Base-by-base conservation (phyloP, 2,888 invertebrate species). In the Thumatha senex region DNA sequence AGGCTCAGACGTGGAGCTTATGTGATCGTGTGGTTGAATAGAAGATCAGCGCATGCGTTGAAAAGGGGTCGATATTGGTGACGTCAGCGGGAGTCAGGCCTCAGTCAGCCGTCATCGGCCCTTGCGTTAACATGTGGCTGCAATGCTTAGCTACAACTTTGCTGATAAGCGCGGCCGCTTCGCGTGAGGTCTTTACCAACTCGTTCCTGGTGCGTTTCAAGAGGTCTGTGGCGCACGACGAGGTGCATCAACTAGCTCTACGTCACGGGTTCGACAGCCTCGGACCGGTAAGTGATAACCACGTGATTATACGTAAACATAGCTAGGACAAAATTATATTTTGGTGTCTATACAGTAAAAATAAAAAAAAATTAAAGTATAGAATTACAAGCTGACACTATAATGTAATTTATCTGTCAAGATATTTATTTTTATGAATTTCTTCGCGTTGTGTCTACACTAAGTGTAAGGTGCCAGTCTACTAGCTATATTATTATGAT, bases 231-330 rank as follows among this genome's bases (percentile, higher is more conserved):
- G 95, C 95, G 52, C 94, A 93, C 68, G 93, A 94, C 14, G 93
- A 96, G 75, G 99, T 98, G 46, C 95, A 95, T 80, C 86, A 93
- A 66, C 94, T 99, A 61, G 99, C 99, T 56, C 92, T 93, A 63
- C 93, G 96, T 76, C 96, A 98, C 85, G 99, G 99, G 78, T 99
- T 99, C 93, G 95, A 97, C 80, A 98, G 96, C 90, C 93, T 98
- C 69, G 98, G 98, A 82, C 95, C 98, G 94, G 99, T 99, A 89
- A 96, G 97, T 94, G 63, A 24, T 38, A 58, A 67, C 79, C 89
- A 90, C 89, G 90, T 90, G 90, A 88, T 82, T 71, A 69, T 75
- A 82, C 67, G 87, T 88, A 89, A 90, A 89, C 89, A 89, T 78
- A 82, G 67, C 63, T 70, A 74, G 68, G 61, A 58, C 63, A 56